phyloP scores from a whole-genome alignment of 2,888 invertebrate genomes.

The Mesochorus sp. region DNA sequence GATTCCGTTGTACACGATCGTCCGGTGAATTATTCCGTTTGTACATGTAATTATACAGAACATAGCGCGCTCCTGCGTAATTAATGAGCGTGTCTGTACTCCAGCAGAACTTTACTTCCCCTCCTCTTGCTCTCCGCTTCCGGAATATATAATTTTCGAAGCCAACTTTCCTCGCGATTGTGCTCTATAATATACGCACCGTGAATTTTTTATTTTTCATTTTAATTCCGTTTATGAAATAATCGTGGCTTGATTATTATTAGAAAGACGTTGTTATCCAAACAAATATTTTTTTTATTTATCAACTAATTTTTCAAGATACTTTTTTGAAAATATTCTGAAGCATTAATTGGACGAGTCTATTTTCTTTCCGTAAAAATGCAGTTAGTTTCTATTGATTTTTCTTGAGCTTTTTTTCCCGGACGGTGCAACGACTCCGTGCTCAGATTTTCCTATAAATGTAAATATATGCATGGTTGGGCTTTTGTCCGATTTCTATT shows the following conservation, averaged over 20 bases:
- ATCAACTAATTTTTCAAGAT: neutral
- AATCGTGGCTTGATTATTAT: conserved; percentile 24
- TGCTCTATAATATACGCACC: neutral
- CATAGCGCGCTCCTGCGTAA: conserved; percentile 10
- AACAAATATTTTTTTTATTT: neutral
- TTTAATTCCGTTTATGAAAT: no score
- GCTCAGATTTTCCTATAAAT: neutral
- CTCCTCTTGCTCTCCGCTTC: conserved; percentile 39
- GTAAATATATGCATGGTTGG: neutral
- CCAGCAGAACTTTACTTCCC: conserved; percentile 24
- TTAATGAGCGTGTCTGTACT: conserved; percentile 38
- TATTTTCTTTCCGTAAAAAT: conserved; percentile 42
- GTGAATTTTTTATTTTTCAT: conserved; percentile 14
- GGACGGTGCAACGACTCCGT: conserved; percentile 41
- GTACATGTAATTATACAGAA: conserved; percentile 39
- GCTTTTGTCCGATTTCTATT: no score
- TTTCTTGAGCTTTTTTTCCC: conserved; percentile 26
- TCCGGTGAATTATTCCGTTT: conserved; percentile 25
- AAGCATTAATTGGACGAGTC: neutral
- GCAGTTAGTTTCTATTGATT: conserved; percentile 59
- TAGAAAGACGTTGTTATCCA: neutral
- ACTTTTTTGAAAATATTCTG: neutral
- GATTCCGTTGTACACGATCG: neutral
- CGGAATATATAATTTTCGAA: conserved; percentile 44
- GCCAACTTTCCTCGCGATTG: conserved; percentile 30